Percentiles rank a stretch among this genome's conserved stretches.
phyloP scores from a whole-genome alignment of 2,888 invertebrate genomes.

The Opisthograptis luteolata region DNA sequence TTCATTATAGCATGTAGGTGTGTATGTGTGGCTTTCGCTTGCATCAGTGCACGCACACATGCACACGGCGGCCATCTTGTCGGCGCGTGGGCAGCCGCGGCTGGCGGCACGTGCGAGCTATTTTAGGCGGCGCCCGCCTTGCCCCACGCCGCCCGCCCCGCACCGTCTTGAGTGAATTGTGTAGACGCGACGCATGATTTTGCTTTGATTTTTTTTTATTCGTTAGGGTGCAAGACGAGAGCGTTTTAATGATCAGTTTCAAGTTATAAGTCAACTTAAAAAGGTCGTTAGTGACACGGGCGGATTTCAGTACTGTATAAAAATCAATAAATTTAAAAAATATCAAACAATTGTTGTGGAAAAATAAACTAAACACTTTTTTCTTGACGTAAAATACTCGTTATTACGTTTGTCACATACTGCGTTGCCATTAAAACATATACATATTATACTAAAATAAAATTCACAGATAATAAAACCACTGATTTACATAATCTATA shows the following conservation, averaged over 20 bases:
- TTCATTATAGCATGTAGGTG: neutral
- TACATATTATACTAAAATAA: no score
- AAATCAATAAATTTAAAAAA: neutral
- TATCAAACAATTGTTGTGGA: no score
- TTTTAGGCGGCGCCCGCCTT: conserved; percentile 71
- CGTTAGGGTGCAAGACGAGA: conserved; percentile 23
- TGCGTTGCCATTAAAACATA: no score
- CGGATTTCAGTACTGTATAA: neutral
- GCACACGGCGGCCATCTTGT: conserved; percentile 73
- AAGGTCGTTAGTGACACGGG: neutral
- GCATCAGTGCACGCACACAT: conserved; percentile 56
- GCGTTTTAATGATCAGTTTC: conserved; percentile 8
- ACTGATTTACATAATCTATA: conserved; percentile 43
- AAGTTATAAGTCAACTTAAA: neutral
- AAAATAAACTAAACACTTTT: no score
- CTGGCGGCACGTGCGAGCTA: conserved; percentile 82
- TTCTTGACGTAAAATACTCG: no score
- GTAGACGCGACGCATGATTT: conserved; percentile 51
- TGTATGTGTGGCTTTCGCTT: conserved; percentile 48
- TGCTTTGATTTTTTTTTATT: conserved; percentile 42
- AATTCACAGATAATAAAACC: no score
- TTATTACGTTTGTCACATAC: no score
- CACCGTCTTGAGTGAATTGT: conserved; percentile 47
- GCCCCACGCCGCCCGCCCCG: conserved; percentile 61
- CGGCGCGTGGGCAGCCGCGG: conserved; percentile 79